Evolutionary conservation across 2,888 invertebrate genomes (phyloP), one percentile per base, ranked within the genome.

Genomic region (Monopis laevigella): DNA sequence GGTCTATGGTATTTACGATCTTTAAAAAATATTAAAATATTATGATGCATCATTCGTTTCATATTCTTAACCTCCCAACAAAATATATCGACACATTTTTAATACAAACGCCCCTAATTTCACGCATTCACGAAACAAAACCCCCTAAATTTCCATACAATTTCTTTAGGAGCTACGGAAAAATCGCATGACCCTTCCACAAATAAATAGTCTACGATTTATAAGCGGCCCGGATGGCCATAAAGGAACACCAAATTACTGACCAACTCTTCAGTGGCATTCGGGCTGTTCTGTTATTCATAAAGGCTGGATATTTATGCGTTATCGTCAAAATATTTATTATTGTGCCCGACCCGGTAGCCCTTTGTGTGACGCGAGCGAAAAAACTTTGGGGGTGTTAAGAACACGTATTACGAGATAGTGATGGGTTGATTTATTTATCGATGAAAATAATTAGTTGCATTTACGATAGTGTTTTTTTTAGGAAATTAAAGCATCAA

Each of bases 241-340:
- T 77, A 77, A 75, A 58, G 74, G 67, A 52, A 57, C 54, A 62
- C 58, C 65, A 58, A 68, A 74, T 73, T 62, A 66, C 71, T 59
- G 58, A 39, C 45, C 65, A 71, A 64, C 62, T 60, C 56, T 60
- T 59, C 55, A 54, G 70, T 65, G 67, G 70, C 68, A 65, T 56
- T 52, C 55, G 48, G 56, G 21, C 58, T 59, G 59, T 65, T 78
- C 77, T 73, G 74, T 74, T 73, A 80, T 80, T 78, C 78, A 78
- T 78, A 78, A 74, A 77, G 62, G 67, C 60, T 59, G 59, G 63
- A 77, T 78, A 80, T 80, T 80, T 80, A 78, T 77, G 75, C 63
- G 62, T 71, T 77, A 78, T 78, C 72, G 75, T 78, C 78, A 77
- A 78, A 80, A 78, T 80, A 78, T 78, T 80, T 80, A 80, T 80